Evolutionary conservation across 1,140 invertebrate genomes (phyloP).

Genomic region (Halyomorpha halys): DNA sequence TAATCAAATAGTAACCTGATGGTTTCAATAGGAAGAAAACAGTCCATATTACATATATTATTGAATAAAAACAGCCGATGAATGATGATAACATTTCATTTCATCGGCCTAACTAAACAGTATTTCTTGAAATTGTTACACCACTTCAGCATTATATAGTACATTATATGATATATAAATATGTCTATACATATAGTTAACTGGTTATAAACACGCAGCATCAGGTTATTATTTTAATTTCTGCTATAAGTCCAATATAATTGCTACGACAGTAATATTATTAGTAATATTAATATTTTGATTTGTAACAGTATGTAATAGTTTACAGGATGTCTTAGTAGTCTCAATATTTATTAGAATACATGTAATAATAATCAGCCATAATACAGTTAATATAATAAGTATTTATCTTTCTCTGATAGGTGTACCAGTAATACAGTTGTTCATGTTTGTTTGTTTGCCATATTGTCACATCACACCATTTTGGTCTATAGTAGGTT

Average conservation of each 20-base stretch:
- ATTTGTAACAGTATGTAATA: constrained; percentile 31
- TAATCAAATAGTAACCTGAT: constrained; percentile 16
- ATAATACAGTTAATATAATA: constrained; percentile 29
- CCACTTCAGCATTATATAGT: neutral
- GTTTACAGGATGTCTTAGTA: constrained; percentile 32
- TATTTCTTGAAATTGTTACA: constrained; percentile 7
- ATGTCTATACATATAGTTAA: neutral
- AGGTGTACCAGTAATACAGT: constrained; percentile 29
- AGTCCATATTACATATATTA: constrained; percentile 1
- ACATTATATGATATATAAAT: neutral
- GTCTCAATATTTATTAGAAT: constrained; percentile 30
- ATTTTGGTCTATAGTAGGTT: constrained; percentile 19
- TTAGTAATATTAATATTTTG: constrained; percentile 31
- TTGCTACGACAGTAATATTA: constrained; percentile 29
- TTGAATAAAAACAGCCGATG: too few species aligned
- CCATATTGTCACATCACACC: constrained; percentile 20
- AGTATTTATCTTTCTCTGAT: constrained; percentile 29
- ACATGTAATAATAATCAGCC: constrained; percentile 28
- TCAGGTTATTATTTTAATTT: constrained; percentile 29
- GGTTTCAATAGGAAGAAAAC: constrained; percentile 1
- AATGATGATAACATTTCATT: neutral
- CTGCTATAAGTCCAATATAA: constrained; percentile 27
- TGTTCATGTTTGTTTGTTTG: constrained; percentile 31
- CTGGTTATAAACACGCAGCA: constrained; percentile 19
- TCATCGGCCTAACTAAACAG: constrained; percentile 5